These are phyloP conservation scores for Xanthorhoe designata DNA, from an alignment of 2,888 invertebrate genomes.

Conservation along the genomic window DNA sequence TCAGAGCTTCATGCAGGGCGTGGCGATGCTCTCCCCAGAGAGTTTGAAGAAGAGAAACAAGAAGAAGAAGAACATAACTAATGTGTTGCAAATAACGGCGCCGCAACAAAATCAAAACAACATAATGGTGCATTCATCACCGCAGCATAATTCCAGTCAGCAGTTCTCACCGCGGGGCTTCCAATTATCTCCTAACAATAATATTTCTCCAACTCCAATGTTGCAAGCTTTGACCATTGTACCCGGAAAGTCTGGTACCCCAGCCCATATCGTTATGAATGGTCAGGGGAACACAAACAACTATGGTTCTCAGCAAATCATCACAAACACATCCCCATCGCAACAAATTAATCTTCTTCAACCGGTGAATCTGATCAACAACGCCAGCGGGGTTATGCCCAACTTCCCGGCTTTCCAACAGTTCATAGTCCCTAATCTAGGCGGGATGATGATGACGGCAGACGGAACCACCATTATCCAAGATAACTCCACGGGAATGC, in stretches of 20 bases:
- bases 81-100: conserved; percentile 89
- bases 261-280: conserved; percentile 92
- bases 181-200: conserved; percentile 89
- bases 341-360: conserved; percentile 91
- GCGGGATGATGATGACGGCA: conserved; percentile 94
- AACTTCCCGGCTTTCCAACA: conserved; percentile 93
- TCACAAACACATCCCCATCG: conserved; percentile 85
- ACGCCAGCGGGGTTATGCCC: conserved; percentile 88
- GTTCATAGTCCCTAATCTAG: conserved; percentile 92
- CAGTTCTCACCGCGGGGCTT: conserved; percentile 91
- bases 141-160: conserved; percentile 77
- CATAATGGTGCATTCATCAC: conserved; percentile 84
- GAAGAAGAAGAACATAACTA: conserved; percentile 91
- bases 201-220: conserved; percentile 88
- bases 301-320: conserved; percentile 88
- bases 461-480: conserved; percentile 92
- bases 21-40: conserved; percentile 88
- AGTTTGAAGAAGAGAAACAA: conserved; percentile 88
- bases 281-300: conserved; percentile 87
- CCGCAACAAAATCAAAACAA: conserved; percentile 88
- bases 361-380: conserved; percentile 92
- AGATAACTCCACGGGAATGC: conserved; percentile 88
- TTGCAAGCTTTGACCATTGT: conserved; percentile 91
- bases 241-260: conserved; percentile 90
- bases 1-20: conserved; percentile 71